phyloP scores from a whole-genome alignment of 2,113 vertebrate species.

The Dasyprocta punctata region DNA sequence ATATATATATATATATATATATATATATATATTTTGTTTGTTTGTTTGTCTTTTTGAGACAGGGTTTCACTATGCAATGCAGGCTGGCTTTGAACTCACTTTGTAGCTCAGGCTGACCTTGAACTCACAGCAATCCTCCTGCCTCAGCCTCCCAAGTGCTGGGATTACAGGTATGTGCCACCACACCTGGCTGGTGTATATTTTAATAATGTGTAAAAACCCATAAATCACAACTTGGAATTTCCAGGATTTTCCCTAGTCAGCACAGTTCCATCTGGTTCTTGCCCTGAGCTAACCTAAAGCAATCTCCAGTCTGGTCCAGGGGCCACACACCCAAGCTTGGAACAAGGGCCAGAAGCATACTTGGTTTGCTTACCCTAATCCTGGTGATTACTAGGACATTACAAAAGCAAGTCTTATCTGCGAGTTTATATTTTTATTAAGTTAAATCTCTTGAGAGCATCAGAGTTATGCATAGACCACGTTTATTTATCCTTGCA shows the following conservation, averaged over 20 bases:
- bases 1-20: no score
- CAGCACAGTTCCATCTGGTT: not conserved
- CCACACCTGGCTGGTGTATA: not conserved
- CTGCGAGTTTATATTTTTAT: constrained; percentile 71
- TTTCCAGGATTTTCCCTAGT: not conserved
- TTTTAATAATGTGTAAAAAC: not conserved
- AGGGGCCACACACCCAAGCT: not conserved
- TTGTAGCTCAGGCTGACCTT: not conserved
- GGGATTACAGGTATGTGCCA: not conserved
- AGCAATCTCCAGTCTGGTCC: not conserved
- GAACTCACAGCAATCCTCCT: not conserved
- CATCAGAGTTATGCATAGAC: constrained; percentile 50
- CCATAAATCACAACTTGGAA: not conserved
- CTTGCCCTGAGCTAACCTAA: not conserved
- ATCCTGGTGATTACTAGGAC: constrained; percentile 39
- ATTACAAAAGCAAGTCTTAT: constrained; percentile 64
- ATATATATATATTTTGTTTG: no score
- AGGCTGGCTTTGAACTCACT: not conserved
- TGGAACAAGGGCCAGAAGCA: constrained; percentile 12
- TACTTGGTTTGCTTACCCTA: not conserved
- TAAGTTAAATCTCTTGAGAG: constrained; percentile 61
- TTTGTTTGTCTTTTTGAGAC: not conserved
- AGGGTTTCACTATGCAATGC: not conserved
- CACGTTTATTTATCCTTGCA: constrained; percentile 64
- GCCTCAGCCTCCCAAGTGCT: not conserved